A percentile compares a stretch with the other conserved stretches of the same genome.
These are phyloP conservation scores for Coremacera marginata DNA, from an alignment of 2,888 invertebrate genomes.

Conservation along the genomic window DNA sequence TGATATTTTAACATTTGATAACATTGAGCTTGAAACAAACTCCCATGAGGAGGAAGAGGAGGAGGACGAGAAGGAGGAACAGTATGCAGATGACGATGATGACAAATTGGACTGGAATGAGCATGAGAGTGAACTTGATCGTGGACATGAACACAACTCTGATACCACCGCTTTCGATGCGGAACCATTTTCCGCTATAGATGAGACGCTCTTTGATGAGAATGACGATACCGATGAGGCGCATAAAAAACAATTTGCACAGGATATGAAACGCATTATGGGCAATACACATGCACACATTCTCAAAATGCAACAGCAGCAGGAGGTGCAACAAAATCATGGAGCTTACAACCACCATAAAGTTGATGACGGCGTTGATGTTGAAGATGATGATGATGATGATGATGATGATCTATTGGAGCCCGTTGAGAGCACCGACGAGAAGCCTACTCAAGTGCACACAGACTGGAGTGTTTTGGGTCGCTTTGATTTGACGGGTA, in stretches of 20 bases:
- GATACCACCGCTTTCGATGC: background rate
- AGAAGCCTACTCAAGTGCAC: constrained; percentile 52
- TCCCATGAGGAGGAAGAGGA: constrained; percentile 51
- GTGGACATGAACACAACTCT: constrained; percentile 10
- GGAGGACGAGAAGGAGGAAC: constrained; percentile 43
- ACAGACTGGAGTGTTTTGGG: constrained; percentile 64
- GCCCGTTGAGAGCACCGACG: constrained; percentile 15
- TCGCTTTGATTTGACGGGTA: constrained; percentile 61
- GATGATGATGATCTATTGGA: constrained; percentile 53
- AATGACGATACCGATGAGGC: constrained; percentile 61
- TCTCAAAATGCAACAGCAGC: constrained; percentile 41
- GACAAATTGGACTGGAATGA: constrained; percentile 11
- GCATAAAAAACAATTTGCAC: constrained; percentile 65
- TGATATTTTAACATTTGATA: constrained; percentile 61
- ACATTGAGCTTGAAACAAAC: constrained; percentile 51
- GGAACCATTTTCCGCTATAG: constrained; percentile 51
- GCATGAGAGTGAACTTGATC: background rate
- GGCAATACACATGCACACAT: constrained; percentile 60
- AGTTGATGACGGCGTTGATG: constrained; percentile 36
- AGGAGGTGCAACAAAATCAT: background rate
- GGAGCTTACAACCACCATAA: background rate
- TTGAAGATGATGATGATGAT: constrained; percentile 48
- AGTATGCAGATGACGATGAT: constrained; percentile 20
- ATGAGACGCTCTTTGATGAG: constrained; percentile 59
- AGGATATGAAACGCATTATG: constrained; percentile 69